phyloP scores from a whole-genome alignment of 2,797 vertebrate species.

The Mormyrops boulengeri region DNA sequence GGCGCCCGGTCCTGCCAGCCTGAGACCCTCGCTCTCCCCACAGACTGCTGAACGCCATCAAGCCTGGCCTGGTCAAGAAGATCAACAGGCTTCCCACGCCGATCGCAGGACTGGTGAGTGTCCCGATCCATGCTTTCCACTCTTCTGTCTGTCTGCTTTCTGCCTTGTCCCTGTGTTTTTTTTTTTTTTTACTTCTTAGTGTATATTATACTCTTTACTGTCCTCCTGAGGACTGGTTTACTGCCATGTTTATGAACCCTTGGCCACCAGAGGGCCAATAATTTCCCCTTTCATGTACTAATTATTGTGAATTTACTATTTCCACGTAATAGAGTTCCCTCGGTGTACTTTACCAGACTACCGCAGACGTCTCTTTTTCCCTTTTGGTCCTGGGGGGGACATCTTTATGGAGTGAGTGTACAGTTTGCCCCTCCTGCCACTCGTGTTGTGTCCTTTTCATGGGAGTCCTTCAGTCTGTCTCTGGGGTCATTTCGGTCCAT shows the following conservation, averaged over 20 bases:
- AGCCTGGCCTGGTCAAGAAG: constrained; percentile 90
- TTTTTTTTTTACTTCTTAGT: background rate
- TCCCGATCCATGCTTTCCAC: background rate
- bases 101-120: constrained; percentile 89
- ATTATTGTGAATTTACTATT: background rate
- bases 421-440: background rate
- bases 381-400: background rate
- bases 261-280: background rate
- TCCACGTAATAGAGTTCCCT: background rate
- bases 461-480: background rate
- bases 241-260: background rate
- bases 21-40: background rate
- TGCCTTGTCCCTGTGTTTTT: background rate
- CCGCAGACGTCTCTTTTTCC: background rate
- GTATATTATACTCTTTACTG: background rate
- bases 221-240: background rate
- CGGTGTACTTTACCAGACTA: background rate
- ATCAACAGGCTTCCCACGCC: constrained; percentile 91
- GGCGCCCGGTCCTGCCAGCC: too few species aligned
- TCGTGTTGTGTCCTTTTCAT: background rate
- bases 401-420: background rate
- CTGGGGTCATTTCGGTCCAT: background rate
- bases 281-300: background rate
- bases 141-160: background rate
- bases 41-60: constrained; percentile 93